Base-by-base conservation (phyloP, 2,113 vertebrate genomes). In the Pseudorhombus dupliciocellatus region DNA sequence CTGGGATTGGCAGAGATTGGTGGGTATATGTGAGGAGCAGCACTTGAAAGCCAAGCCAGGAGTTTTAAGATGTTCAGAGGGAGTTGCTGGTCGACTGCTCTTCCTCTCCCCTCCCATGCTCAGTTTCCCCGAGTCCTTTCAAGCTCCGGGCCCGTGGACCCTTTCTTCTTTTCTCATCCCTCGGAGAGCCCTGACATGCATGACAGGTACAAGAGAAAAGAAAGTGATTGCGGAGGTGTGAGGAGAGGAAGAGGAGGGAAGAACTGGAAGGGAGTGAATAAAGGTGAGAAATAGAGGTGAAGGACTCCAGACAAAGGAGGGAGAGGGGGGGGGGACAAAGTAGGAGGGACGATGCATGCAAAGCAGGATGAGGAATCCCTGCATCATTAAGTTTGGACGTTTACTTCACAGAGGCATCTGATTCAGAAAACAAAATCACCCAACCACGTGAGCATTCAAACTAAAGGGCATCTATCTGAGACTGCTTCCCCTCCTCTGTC, bases 61-160 rank as follows among this genome's bases (percentile, higher is more conserved):
- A 87, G 81, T 87, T 52, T 86, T 77, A 77, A 88, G 74, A 88
- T 83, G 85, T 82, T 90, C 83, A 66, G 62, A 84, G 55, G 72
- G 79, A 78, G 70, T 75, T 84, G 71, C 42, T 71, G 77, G 83
- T 77, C 28, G 61, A 48, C 66, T 67, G 37, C 51, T 80, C 80
- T 81, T 67, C 78, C 77, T 37, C 69, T 50, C 57, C 44, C 44
- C 68, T 57, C 42, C 34, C 10, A 54, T 70, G 22, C 59, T 30
- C 18, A 55, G 54, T 66, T 75, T 70, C 73, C 42, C 66, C 1
- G 28, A 74, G 8, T 75, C 66, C 71, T 86, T 88, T 87, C 81
- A 87, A 87, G 80, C 77, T 80, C 4, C 4, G 10, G 56, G 72
- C 61, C 70, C 50, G 24, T 22, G 62, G 64, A 75, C 15, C 26